These are phyloP conservation scores for Chaetophractus vellerosus DNA, from an alignment of 2,797 vertebrate species.

Conservation along the genomic window DNA sequence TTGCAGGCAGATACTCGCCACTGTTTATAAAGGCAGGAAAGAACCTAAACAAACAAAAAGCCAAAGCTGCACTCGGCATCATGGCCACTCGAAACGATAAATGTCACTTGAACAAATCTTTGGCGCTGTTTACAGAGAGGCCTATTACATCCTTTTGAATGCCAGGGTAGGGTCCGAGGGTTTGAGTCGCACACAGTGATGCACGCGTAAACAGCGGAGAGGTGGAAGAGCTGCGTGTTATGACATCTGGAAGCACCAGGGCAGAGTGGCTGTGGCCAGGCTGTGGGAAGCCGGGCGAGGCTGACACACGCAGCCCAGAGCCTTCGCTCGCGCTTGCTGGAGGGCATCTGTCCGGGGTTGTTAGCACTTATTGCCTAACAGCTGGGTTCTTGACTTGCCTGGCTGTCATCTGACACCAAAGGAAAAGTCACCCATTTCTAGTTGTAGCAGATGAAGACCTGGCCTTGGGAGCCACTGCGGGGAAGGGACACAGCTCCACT, in stretches of 20 bases:
- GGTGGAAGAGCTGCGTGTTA: slow-evolving; percentile 85
- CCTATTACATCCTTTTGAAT: slow-evolving; percentile 87
- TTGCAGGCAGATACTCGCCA: slow-evolving; percentile 85
- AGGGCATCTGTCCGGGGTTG: background rate
- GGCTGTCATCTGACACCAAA: slow-evolving; percentile 1
- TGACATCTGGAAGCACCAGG: slow-evolving; percentile 86
- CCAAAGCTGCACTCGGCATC: slow-evolving; percentile 71
- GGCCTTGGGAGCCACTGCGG: background rate
- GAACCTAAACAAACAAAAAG: slow-evolving; percentile 86
- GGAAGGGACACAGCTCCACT: background rate
- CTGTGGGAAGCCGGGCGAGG: background rate
- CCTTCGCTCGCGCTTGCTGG: background rate
- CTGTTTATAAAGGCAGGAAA: slow-evolving; percentile 80
- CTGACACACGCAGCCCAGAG: background rate
- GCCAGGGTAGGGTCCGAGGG: slow-evolving; percentile 77
- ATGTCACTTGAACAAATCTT: slow-evolving; percentile 85
- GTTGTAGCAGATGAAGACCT: background rate
- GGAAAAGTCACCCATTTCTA: background rate
- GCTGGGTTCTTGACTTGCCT: background rate
- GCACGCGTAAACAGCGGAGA: slow-evolving; percentile 81
- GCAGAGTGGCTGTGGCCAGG: slow-evolving; percentile 70
- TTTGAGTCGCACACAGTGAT: slow-evolving; percentile 84
- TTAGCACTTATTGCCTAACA: background rate
- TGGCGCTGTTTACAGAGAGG: slow-evolving; percentile 86
- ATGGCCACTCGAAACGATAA: slow-evolving; percentile 80